Percentiles rank a stretch among this genome's conserved stretches.
Conservation (phyloP, 2,888 invertebrate species). For the Alentia gelatinosa region DNA sequence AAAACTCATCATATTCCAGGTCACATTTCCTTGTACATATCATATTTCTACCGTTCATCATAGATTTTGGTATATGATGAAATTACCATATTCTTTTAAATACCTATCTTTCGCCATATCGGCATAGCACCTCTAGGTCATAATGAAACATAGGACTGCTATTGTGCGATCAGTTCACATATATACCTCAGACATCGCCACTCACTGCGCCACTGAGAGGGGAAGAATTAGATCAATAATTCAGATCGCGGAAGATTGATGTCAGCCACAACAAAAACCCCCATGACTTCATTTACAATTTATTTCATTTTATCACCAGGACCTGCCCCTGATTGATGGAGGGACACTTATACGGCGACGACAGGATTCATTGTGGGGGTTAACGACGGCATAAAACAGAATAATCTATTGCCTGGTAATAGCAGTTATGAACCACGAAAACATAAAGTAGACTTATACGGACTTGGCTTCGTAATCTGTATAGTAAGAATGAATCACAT, state of each 20-base stretch:
- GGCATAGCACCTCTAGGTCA: too few relatives aligned
- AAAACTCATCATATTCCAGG: too few relatives aligned
- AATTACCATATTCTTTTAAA: too few relatives aligned
- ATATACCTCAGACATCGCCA: too few relatives aligned
- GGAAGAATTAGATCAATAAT: neutral
- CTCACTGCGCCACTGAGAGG: neutral
- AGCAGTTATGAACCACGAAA: neutral
- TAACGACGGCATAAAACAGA: neutral
- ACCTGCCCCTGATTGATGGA: neutral
- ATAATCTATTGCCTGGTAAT: neutral
- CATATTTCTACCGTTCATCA: too few relatives aligned
- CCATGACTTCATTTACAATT: slow-evolving; percentile 1
- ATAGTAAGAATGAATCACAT: too few relatives aligned
- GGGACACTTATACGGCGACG: neutral
- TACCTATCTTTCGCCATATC: too few relatives aligned
- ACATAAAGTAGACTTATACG: neutral
- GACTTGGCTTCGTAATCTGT: neutral
- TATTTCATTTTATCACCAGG: neutral
- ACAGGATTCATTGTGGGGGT: neutral
- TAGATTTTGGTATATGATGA: too few relatives aligned
- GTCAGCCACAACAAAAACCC: neutral
- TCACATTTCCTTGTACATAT: too few relatives aligned
- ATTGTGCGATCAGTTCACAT: too few relatives aligned
- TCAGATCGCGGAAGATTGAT: neutral
- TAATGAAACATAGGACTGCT: too few relatives aligned